These are phyloP conservation scores for Argyresthia albistria DNA, from an alignment of 2,888 invertebrate species.

Conservation along the genomic window DNA sequence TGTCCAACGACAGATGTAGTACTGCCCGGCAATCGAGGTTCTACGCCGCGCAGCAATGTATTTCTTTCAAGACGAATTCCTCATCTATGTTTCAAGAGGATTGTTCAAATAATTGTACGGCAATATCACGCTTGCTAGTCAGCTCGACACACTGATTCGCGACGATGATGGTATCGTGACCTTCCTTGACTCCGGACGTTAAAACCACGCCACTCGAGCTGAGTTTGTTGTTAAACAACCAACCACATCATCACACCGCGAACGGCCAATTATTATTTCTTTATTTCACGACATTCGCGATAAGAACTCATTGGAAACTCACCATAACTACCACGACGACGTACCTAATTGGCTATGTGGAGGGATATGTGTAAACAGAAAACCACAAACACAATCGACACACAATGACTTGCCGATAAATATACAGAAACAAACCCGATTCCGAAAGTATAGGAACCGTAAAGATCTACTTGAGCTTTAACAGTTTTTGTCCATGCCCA, in stretches of 20 bases:
- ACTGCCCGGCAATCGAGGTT: background rate
- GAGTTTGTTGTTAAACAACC: conserved; percentile 10
- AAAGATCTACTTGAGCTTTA: conserved; percentile 21
- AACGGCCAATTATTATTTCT: too few relatives aligned
- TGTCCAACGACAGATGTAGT: background rate
- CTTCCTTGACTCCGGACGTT: conserved; percentile 45
- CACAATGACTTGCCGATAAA: background rate
- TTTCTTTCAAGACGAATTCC: background rate
- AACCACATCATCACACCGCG: background rate
- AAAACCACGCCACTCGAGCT: conserved; percentile 23
- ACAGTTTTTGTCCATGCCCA: conserved; percentile 15
- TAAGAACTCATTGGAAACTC: too few relatives aligned
- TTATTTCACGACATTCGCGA: too few relatives aligned
- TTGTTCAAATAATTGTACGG: too few relatives aligned
- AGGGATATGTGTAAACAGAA: background rate
- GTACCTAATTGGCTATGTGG: too few relatives aligned
- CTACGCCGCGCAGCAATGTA: background rate
- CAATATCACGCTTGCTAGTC: conserved; percentile 7
- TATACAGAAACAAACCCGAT: background rate
- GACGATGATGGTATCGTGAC: conserved; percentile 42
- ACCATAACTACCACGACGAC: too few relatives aligned
- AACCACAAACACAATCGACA: background rate
- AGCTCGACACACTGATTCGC: conserved; percentile 32
- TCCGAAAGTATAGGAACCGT: conserved; percentile 8
- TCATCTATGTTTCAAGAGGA: background rate